Evolutionary conservation across 2,888 invertebrate genomes (phyloP), one percentile per base, ranked within the genome.

Genomic region (Nycteola revayana): DNA sequence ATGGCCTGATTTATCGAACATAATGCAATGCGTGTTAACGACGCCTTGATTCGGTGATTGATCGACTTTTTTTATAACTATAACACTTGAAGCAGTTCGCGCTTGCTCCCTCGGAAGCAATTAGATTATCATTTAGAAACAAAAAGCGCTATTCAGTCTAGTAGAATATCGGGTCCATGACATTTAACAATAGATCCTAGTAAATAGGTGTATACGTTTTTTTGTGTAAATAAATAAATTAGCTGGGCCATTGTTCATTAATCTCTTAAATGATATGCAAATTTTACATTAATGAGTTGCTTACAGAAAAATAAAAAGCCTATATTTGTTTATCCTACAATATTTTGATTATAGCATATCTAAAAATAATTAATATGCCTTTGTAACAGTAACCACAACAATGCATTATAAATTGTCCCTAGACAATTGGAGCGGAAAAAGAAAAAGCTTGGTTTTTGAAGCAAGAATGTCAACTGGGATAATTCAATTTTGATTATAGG

Each of bases 401-500:
- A 64, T 58, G 57, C 69, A 78, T 83, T 74, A 78, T 78, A 80
- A 85, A 81, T 80, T 69, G 69, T 60, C 60, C 61, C 56, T 57
- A 66, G 64, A 64, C 81, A 87, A 87, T 78, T 84, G 81, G 88
- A 87, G 85, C 86, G 77, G 71, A 85, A 85, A 82, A 84, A 84
- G 77, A 82, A 87, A 85, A 81, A 74, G 75, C 70, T 60, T 68
- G 57, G 64, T 65, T 74, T 67, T 61, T 75, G 64, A 65, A 70
- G 71, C 71, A 80, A 83, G 82, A 88, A 82, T 85, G 87, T 88
- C 88, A 84, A 78, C 77, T 74, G 74, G 61, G 77, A 79, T 88
- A 88, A 88, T 88, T 88, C 80, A 87, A 86, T 86, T 88, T 88
- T 88, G 88, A 88, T 88, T 87, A 87, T 86, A 88, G 87, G 80